Base-by-base conservation (phyloP, 2,113 vertebrate genomes). In the Eulemur macaco region DNA sequence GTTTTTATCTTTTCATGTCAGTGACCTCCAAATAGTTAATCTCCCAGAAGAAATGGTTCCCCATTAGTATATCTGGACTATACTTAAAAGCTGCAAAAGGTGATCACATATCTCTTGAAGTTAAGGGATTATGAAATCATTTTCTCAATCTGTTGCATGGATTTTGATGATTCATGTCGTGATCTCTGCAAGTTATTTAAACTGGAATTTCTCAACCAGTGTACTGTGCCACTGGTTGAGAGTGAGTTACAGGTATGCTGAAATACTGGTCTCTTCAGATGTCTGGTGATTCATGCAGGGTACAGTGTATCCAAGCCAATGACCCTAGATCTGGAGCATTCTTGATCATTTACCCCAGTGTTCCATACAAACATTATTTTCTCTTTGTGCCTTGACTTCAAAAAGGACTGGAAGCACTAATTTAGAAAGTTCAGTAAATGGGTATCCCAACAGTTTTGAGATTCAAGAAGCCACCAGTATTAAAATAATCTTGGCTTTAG, bases 401-500 rank as follows among this genome's bases (percentile, higher is more conserved):
- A 42, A 64, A 82, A 83, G 87, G 39, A 11, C 47, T 83, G 27
- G 89, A 93, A 93, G 58, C n/a, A 23, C 54, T 96, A 50, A 52
- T 90, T 92, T 89, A 56, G 47, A 86, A 86, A 58, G 21, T 66
- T 94, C 58, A 68, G 39, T 91, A 84, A 47, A 63, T 58, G 39
- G 71, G 8, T 58, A 37, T 74, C n/a, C 34, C 58, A 89, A 78
- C 23, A 52, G 47, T 91, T 95, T 78, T 86, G 77, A 91, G 34
- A 85, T 77, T 86, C 47, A 73, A 73, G 52, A 56, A 52, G 12
- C 27, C 11, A 45, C 14, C 13, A 23, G 17, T 92, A 68, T 91
- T 85, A 78, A 84, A 74, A 69, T 91, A 77, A 74, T 82, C 34
- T 87, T 86, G 86, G 18, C 45, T 92, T 94, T 64, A 39, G 18